Percentiles rank a stretch among this genome's conserved stretches.
phyloP scores from a whole-genome alignment of 2,888 invertebrate species.

The Phrixothrix hirtus region DNA sequence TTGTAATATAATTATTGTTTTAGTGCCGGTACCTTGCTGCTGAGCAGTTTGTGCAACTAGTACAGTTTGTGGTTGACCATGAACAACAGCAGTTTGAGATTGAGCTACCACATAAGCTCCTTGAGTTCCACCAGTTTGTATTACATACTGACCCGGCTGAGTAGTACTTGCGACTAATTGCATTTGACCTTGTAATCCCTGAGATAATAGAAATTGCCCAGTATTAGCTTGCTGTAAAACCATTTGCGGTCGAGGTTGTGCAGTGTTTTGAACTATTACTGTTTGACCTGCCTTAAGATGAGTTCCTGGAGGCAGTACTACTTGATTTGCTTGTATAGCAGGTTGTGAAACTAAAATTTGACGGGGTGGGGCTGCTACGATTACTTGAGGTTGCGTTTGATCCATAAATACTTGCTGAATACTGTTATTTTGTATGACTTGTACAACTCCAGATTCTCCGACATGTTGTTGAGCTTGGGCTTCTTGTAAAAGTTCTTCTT shows the following conservation, averaged over 20 bases:
- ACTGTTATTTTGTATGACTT: conserved; percentile 30
- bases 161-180: conserved; percentile 55
- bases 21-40: conserved; percentile 66
- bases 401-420: conserved; percentile 50
- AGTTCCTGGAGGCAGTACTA: conserved; percentile 45
- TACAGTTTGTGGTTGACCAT: conserved; percentile 66
- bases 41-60: conserved; percentile 69
- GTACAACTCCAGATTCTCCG: conserved; percentile 35
- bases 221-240: conserved; percentile 50
- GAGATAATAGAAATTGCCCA: conserved; percentile 51
- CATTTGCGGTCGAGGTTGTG: conserved; percentile 47
- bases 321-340: conserved; percentile 42
- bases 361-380: conserved; percentile 55
- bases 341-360: conserved; percentile 60
- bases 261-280: conserved; percentile 53
- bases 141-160: conserved; percentile 58
- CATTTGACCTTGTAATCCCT: conserved; percentile 52
- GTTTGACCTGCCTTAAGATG: conserved; percentile 52
- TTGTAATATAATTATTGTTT: conserved; percentile 72
- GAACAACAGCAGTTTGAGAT: conserved; percentile 63
- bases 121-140: conserved; percentile 60
- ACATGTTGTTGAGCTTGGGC: conserved; percentile 44
- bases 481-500: conserved; percentile 58
- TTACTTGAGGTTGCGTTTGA: conserved; percentile 48
- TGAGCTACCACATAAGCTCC: conserved; percentile 69